Evolutionary conservation across 1,140 invertebrate species (phyloP).

Genomic region (Drosophila santomea): DNA sequence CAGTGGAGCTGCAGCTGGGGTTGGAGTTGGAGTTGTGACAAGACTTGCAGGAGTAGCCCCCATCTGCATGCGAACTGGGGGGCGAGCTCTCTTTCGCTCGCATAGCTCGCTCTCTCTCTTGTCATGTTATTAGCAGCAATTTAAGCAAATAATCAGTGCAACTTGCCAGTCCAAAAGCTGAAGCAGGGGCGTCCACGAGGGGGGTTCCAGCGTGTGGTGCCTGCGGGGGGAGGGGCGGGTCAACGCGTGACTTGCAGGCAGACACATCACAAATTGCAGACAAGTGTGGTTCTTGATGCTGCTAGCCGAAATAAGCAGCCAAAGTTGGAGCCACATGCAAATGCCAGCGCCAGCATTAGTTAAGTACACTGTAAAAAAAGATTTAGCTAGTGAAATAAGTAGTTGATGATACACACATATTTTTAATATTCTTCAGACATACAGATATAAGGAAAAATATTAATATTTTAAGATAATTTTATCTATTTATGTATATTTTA

Average conservation of each 20-base stretch:
- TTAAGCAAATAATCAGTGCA: conserved; percentile 84
- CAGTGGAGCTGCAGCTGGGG: no score
- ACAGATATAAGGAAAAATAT: no score
- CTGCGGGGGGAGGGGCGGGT: conserved; percentile 14
- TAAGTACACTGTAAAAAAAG: conserved; percentile 7
- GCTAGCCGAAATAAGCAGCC: conserved; percentile 48
- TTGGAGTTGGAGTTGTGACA: background rate
- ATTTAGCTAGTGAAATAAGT: no score
- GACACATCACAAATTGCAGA: conserved; percentile 62
- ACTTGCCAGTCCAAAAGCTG: conserved; percentile 49
- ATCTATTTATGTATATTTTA: background rate
- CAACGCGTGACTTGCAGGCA: conserved; percentile 75
- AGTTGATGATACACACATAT: no score
- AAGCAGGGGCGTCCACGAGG: background rate
- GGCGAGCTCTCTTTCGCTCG: conserved; percentile 33
- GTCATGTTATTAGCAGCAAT: conserved; percentile 85
- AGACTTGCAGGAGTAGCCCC: no score
- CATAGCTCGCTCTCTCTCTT: conserved; percentile 57
- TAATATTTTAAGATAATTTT: no score
- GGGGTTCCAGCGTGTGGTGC: background rate
- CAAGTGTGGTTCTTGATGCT: conserved; percentile 39
- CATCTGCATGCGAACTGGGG: conserved; percentile 65
- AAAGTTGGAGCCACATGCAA: conserved; percentile 46
- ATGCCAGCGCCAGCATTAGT: conserved; percentile 43
- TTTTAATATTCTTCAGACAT: no score